Evolutionary conservation across 2,888 invertebrate species (phyloP).

Genomic region (Aphidius colemani): DNA sequence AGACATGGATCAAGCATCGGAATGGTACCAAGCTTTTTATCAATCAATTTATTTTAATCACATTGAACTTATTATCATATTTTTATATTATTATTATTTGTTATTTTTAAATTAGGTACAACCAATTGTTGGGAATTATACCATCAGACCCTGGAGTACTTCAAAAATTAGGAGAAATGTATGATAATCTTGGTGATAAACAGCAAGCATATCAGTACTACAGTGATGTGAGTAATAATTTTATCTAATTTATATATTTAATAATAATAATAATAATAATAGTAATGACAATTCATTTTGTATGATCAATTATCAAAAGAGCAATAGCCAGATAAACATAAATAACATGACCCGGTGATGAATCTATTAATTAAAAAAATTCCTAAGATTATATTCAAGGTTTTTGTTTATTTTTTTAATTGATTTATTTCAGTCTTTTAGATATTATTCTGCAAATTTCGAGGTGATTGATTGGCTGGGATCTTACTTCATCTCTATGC

Average conservation of each 20-base stretch:
- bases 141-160: constrained; percentile 90
- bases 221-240: constrained; percentile 67
- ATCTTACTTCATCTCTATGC: constrained; percentile 85
- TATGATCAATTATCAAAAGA: too few relatives aligned
- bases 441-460: constrained; percentile 56
- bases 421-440: constrained; percentile 49
- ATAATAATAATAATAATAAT: constrained; percentile 33
- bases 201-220: constrained; percentile 86
- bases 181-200: constrained; percentile 88
- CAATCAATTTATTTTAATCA: not conserved
- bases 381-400: too few relatives aligned
- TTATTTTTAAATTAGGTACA: constrained; percentile 61
- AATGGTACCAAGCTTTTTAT: constrained; percentile 61
- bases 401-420: too few relatives aligned
- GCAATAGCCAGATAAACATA: too few relatives aligned
- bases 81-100: not conserved
- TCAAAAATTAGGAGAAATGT: constrained; percentile 87
- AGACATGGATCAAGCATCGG: constrained; percentile 68
- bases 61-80: constrained; percentile 3
- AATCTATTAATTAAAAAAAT: too few relatives aligned
- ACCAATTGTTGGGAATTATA: constrained; percentile 80
- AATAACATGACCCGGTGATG: too few relatives aligned
- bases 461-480: constrained; percentile 88
- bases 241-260: constrained; percentile 3
- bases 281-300: constrained; percentile 42